phyloP scores from a whole-genome alignment of 2,113 vertebrate genomes.

The Solea solea region DNA sequence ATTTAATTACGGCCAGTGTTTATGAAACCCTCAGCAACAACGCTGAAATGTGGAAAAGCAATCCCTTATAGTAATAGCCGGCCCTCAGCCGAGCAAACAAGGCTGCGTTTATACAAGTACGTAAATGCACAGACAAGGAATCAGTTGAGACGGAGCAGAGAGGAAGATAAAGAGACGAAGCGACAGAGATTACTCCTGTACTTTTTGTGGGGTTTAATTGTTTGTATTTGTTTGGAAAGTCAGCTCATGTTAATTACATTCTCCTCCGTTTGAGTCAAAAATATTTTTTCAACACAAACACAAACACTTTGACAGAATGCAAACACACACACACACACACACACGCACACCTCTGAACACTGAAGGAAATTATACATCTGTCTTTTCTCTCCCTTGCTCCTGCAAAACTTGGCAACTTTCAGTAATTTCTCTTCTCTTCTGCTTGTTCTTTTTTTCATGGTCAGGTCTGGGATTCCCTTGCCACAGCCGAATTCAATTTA shows the following conservation, averaged over 20 bases:
- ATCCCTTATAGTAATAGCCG: constrained; percentile 66
- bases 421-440: constrained; percentile 59
- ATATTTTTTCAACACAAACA: constrained; percentile 68
- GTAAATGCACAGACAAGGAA: constrained; percentile 60
- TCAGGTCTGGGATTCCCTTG: constrained; percentile 78
- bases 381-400: constrained; percentile 67
- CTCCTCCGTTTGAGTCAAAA: constrained; percentile 64
- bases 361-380: constrained; percentile 76
- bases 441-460: constrained; percentile 26
- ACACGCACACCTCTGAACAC: constrained; percentile 60
- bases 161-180: constrained; percentile 64
- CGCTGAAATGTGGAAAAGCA: constrained; percentile 64
- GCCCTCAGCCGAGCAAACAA: constrained; percentile 59
- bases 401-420: constrained; percentile 69
- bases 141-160: constrained; percentile 54
- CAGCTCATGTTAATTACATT: constrained; percentile 75
- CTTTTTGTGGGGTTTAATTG: constrained; percentile 68
- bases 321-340: background rate
- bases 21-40: constrained; percentile 48
- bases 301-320: constrained; percentile 65
- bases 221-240: constrained; percentile 76
- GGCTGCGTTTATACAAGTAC: constrained; percentile 56
- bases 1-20: constrained; percentile 66
- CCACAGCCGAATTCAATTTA: constrained; percentile 77
- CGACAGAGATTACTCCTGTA: constrained; percentile 72